Conservation (phyloP, 2,797 vertebrate species). For the Leptoclinus maculatus region DNA sequence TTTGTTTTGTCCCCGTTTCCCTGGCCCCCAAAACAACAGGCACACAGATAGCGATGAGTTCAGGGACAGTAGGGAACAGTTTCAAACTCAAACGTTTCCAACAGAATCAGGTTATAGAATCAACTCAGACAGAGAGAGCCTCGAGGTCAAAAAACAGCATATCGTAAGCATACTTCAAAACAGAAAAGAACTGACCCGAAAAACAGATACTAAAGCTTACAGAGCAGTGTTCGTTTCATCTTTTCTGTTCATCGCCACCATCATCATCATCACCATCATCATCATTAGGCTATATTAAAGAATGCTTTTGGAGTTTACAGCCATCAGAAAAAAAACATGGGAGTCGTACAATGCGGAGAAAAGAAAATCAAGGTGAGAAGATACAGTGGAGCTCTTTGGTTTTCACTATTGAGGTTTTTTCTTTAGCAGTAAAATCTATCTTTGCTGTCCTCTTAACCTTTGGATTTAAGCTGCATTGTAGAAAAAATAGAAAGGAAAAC, state of each 20-base stretch:
- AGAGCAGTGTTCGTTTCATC: constrained; percentile 60
- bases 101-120: constrained; percentile 75
- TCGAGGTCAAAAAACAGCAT: constrained; percentile 70
- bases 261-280: constrained; percentile 31
- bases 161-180: constrained; percentile 68
- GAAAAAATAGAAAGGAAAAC: constrained; percentile 78
- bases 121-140: constrained; percentile 75
- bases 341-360: constrained; percentile 66
- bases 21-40: constrained; percentile 83
- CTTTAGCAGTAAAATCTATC: constrained; percentile 83
- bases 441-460: constrained; percentile 84
- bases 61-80: constrained; percentile 79
- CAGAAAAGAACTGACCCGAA: constrained; percentile 48
- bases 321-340: constrained; percentile 69
- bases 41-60: constrained; percentile 87
- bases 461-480: constrained; percentile 88
- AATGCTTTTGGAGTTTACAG: constrained; percentile 68
- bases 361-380: constrained; percentile 64
- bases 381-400: constrained; percentile 86
- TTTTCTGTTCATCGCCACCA: constrained; percentile 48
- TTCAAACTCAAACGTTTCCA: constrained; percentile 72
- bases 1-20: constrained; percentile 78
- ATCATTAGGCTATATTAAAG: constrained; percentile 61
- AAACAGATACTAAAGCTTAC: constrained; percentile 66
- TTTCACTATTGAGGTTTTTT: constrained; percentile 86